A percentile compares a stretch with the other conserved stretches of the same genome.
These are phyloP conservation scores for Sardinella longiceps DNA, from an alignment of 2,797 vertebrate species.

Conservation along the genomic window DNA sequence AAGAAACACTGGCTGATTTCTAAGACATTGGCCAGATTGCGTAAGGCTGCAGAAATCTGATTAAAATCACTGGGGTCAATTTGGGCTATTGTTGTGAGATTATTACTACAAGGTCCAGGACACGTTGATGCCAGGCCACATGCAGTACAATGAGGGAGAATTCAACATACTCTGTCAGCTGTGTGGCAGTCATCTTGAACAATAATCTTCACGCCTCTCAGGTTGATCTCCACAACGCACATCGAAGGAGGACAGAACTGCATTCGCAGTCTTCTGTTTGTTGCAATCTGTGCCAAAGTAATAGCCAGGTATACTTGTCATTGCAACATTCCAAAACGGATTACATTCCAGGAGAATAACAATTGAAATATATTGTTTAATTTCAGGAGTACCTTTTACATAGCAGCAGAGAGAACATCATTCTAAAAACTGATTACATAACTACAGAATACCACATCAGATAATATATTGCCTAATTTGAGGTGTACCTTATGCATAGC, in stretches of 20 bases:
- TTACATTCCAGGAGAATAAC: neutral
- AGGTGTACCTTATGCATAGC: slow-evolving; percentile 96
- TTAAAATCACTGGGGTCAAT: neutral
- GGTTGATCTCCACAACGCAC: slow-evolving; percentile 90
- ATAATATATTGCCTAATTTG: no score
- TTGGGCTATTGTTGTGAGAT: neutral
- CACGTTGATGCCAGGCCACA: neutral
- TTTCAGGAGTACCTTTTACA: slow-evolving; percentile 93
- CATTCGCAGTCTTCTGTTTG: slow-evolving; percentile 82
- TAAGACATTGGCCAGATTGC: neutral
- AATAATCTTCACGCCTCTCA: slow-evolving; percentile 89
- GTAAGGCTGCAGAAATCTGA: slow-evolving; percentile 1
- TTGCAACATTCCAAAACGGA: slow-evolving; percentile 12
- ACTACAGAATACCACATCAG: no score
- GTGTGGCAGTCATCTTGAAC: slow-evolving; percentile 83
- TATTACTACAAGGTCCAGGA: neutral
- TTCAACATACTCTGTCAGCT: slow-evolving; percentile 73
- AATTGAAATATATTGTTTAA: neutral
- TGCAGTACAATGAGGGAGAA: neutral
- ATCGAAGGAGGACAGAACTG: slow-evolving; percentile 84
- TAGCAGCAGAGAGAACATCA: slow-evolving; percentile 90
- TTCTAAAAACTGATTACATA: no score
- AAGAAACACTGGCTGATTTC: neutral
- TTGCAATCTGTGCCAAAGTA: slow-evolving; percentile 81
- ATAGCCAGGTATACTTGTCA: neutral